Conservation (phyloP, 92 coral and sea anemone species). For the Virgularia gustaviana region DNA sequence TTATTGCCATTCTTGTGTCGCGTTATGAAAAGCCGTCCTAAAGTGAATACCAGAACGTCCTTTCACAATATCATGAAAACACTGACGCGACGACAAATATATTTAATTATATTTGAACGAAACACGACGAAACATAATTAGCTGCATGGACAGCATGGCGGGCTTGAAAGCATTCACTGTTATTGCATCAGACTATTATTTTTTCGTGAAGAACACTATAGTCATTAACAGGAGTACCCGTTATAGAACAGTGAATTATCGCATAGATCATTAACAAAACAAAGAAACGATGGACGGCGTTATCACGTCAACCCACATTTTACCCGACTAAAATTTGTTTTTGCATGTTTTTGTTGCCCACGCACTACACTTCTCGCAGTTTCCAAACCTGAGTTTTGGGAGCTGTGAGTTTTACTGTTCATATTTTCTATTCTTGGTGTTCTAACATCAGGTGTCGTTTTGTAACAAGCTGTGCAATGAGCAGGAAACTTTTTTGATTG, state of each 20-base stretch:
- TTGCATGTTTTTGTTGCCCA: not conserved
- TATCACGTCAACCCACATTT: slow-evolving; percentile 6
- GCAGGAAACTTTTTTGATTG: not conserved
- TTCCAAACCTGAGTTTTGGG: no score
- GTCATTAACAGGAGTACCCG: not conserved
- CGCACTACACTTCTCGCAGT: no score
- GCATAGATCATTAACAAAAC: slow-evolving; percentile 12
- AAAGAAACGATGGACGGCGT: slow-evolving; percentile 2
- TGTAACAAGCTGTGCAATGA: slow-evolving; percentile 2
- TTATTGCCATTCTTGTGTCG: slow-evolving; percentile 5
- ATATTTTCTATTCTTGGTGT: not conserved
- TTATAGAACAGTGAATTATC: not conserved
- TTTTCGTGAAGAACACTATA: no score
- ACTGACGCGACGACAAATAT: no score
- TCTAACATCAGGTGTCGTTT: not conserved
- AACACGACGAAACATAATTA: no score
- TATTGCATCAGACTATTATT: no score
- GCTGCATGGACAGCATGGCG: no score
- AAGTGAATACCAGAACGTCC: no score
- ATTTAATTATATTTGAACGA: no score
- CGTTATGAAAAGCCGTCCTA: slow-evolving; percentile 18
- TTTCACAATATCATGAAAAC: no score
- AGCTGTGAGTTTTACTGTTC: no score
- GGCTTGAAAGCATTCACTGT: no score
- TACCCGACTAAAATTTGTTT: not conserved